phyloP scores from a whole-genome alignment of 2,797 vertebrate genomes.

The Oryzias dopingdopingensis region DNA sequence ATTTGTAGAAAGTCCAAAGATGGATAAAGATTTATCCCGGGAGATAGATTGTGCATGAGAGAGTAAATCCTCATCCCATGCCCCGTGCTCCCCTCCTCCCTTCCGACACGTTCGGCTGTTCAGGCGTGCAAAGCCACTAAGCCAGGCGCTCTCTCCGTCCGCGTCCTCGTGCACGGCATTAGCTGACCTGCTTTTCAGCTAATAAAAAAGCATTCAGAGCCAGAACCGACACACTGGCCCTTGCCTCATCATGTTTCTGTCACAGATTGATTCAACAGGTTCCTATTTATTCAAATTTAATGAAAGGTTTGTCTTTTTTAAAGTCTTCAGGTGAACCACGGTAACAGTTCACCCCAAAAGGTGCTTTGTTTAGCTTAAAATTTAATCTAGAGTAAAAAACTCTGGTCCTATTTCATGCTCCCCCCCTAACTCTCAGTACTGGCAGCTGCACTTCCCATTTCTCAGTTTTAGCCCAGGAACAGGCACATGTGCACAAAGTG shows the following conservation, averaged over 20 bases:
- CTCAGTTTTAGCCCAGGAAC: too few relatives aligned
- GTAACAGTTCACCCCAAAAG: too few relatives aligned
- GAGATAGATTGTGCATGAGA: slow-evolving; percentile 45
- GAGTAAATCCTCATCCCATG: slow-evolving; percentile 44
- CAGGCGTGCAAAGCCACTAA: slow-evolving; percentile 59
- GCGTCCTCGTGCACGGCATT: slow-evolving; percentile 39
- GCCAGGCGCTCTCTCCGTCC: slow-evolving; percentile 42
- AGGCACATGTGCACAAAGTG: too few relatives aligned
- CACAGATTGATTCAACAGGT: slow-evolving; percentile 68
- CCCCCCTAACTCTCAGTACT: too few relatives aligned
- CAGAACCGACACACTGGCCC: slow-evolving; percentile 29
- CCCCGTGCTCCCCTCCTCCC: slow-evolving; percentile 41
- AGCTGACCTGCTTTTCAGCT: slow-evolving; percentile 54
- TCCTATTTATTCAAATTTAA: slow-evolving; percentile 51
- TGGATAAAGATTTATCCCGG: slow-evolving; percentile 62
- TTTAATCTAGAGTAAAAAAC: too few relatives aligned
- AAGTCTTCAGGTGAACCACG: too few relatives aligned
- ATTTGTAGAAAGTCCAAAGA: slow-evolving; percentile 46
- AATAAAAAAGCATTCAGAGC: slow-evolving; percentile 61
- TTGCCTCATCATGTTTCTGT: slow-evolving; percentile 6
- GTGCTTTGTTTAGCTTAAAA: too few relatives aligned
- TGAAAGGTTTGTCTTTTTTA: too few relatives aligned
- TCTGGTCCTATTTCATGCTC: too few relatives aligned
- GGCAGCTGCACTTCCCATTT: too few relatives aligned
- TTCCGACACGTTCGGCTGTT: slow-evolving; percentile 49